Conservation (phyloP, 2,113 vertebrate species). For the Rhea americana region DNA sequence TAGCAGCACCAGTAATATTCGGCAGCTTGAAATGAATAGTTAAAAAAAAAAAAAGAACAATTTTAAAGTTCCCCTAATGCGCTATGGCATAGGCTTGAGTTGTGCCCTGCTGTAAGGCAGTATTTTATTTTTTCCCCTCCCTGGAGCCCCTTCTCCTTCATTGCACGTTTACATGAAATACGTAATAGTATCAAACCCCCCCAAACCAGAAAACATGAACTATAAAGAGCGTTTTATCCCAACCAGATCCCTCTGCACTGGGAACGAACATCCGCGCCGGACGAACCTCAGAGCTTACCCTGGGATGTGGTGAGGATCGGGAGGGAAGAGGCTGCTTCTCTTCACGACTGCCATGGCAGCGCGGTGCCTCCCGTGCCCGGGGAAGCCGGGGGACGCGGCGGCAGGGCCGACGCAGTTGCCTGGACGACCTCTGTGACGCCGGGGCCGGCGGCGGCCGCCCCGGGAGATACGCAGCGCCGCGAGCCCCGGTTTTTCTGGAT, state of each 20-base stretch:
- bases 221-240: rapidly evolving
- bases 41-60: no score
- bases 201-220: background rate
- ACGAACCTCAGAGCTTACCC: constrained; percentile 16
- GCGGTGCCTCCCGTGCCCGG: rapidly evolving
- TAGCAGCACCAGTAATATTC: background rate
- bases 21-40: background rate
- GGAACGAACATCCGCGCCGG: background rate
- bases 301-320: background rate
- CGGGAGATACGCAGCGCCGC: no score
- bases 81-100: background rate
- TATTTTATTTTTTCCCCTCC: background rate
- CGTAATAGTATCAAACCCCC: background rate
- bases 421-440: constrained; percentile 19
- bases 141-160: background rate
- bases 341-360: background rate
- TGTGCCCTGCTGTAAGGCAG: rapidly evolving
- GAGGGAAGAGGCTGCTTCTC: background rate
- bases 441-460: no score
- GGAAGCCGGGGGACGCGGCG: background rate
- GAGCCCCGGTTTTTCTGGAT: background rate
- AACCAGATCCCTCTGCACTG: background rate
- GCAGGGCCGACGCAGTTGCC: rapidly evolving
- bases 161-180: background rate
- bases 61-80: background rate